Base-by-base conservation (phyloP, 2,888 invertebrate genomes). In the Catotricha subobsoleta region DNA sequence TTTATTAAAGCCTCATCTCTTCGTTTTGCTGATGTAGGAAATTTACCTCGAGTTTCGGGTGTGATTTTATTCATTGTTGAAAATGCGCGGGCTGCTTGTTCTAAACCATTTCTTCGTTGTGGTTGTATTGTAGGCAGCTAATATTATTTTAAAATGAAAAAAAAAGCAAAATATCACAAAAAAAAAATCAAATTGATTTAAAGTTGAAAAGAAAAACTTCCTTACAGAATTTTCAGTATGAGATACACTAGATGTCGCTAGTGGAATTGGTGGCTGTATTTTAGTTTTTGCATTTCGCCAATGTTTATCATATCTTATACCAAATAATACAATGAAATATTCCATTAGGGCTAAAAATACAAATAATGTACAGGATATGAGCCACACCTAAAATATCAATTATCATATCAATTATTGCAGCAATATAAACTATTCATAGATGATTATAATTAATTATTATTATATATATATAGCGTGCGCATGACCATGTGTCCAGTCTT, bases 301-400 rank as follows among this genome's bases (percentile, higher is more conserved):
- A 53, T 71, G 71, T 54, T 73, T 73, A 56, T 74, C 73, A 53
- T 74, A 73, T 16, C 73, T 66, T 55, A 74, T 74, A 43, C 73
- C 73, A 54, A 73, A 73, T 31, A 74, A 60, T 45, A 74, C 73
- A 48, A 74, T 68, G 52, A 73, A 73, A 56, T 73, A 74, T 55
- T 74, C 74, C 52, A 74, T 61, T 40, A 74, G 57, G 2, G 74
- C 72, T 49, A 72, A 62, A 57, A 74, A 74, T 47, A 73, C 74
- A 58, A 74, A 74, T 50, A 73, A 58, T 34, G 73, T 73, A 62
- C 74, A 74, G 33, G 72, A 72, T 55, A 74, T 72, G 54, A 74
- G 61, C 74, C 74, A 74, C 48, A 74, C 73, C 53, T 53, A 44
- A 41, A 49, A 47, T 37, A 41, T 31, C 25, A 39, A 23, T 30